A percentile compares a stretch with the other conserved stretches of the same genome.
These are phyloP conservation scores for Sebastes fasciatus DNA, from an alignment of 2,113 vertebrate genomes.

Conservation along the genomic window DNA sequence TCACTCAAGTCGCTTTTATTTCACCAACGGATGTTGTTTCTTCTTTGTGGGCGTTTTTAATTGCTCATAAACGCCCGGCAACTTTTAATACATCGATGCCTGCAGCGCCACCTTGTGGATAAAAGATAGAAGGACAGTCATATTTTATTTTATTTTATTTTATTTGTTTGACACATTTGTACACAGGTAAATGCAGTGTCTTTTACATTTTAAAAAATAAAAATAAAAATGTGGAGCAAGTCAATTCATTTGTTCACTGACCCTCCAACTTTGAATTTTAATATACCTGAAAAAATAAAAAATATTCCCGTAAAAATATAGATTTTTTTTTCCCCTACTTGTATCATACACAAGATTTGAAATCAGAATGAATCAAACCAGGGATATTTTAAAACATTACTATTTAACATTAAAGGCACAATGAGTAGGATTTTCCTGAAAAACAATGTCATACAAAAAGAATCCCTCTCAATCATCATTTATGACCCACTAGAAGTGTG, in stretches of 20 bases:
- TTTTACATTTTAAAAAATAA: background rate
- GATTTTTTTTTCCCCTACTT: background rate
- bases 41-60: background rate
- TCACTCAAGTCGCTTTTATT: no score
- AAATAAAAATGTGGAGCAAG: background rate
- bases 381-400: background rate
- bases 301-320: background rate
- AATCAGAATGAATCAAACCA: background rate
- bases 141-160: background rate
- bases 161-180: conserved; percentile 2
- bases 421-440: no score
- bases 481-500: no score
- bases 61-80: background rate
- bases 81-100: no score
- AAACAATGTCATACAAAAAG: no score
- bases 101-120: background rate
- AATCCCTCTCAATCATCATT: no score
- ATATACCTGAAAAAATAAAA: background rate
- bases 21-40: background rate
- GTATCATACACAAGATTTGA: background rate
- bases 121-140: background rate
- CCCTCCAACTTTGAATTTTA: background rate
- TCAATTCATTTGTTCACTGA: background rate
- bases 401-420: background rate
- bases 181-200: no score